Conservation (phyloP, 2,113 vertebrate species). For the Corydoras maculifer region DNA sequence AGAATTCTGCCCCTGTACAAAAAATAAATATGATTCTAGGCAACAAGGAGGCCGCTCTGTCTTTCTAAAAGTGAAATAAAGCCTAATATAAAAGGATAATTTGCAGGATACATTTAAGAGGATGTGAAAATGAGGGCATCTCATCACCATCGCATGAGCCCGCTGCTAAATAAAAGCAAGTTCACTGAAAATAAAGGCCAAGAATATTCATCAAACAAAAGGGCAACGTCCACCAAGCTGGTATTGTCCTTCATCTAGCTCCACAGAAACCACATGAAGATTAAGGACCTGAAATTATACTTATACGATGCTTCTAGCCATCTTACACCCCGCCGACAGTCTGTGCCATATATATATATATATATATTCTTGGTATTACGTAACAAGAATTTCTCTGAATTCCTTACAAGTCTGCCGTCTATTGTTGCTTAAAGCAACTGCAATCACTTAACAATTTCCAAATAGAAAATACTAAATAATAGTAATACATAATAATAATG, state of each 20-base stretch:
- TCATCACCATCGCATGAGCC: too few species aligned
- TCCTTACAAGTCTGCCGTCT: not conserved
- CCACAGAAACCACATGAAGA: not conserved
- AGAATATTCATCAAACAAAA: slow-evolving; percentile 10
- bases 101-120: slow-evolving; percentile 3
- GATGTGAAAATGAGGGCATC: not conserved
- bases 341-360: too few species aligned
- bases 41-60: too few species aligned
- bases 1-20: not conserved
- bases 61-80: not conserved
- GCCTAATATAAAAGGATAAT: not conserved
- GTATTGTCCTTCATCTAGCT: not conserved
- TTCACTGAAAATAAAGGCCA: not conserved
- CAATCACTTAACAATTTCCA: not conserved
- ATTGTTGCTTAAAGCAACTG: slow-evolving; percentile 2
- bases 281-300: not conserved
- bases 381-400: too few species aligned
- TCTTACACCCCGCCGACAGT: too few species aligned
- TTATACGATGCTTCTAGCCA: not conserved
- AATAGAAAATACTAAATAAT: too few species aligned
- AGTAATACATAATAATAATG: too few species aligned
- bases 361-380: too few species aligned
- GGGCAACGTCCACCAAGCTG: slow-evolving; percentile 3
- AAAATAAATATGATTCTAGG: not conserved
- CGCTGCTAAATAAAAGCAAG: not conserved